Evolutionary conservation across 2,888 invertebrate species (phyloP).

Genomic region (Epinotia brunnichana): DNA sequence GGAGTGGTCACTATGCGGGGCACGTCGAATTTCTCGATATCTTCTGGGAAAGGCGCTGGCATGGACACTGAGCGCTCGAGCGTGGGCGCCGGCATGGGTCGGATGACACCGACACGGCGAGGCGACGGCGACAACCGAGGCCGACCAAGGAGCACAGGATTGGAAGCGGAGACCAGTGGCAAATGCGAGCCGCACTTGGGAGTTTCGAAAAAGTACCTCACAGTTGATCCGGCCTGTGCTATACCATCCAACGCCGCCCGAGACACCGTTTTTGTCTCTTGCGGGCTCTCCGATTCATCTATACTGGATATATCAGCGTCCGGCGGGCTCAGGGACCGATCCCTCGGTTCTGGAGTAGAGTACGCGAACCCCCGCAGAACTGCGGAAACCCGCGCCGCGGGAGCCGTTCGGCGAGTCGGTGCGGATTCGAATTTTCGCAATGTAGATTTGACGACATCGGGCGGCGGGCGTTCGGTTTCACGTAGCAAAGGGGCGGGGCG

Average conservation of each 20-base stretch:
- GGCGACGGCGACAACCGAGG: constrained; percentile 64
- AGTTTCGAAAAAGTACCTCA: constrained; percentile 85
- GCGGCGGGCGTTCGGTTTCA: constrained; percentile 92
- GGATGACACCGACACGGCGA: constrained; percentile 83
- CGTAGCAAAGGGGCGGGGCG: constrained; percentile 86
- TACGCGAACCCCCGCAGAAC: constrained; percentile 70
- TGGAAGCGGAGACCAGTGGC: constrained; percentile 72
- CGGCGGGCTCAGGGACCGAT: constrained; percentile 54
- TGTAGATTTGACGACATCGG: constrained; percentile 94
- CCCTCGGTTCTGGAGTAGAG: constrained; percentile 68
- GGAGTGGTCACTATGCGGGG: constrained; percentile 52
- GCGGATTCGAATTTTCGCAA: constrained; percentile 92
- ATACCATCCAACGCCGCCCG: constrained; percentile 82
- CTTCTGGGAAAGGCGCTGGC: constrained; percentile 46
- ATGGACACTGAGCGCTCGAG: constrained; percentile 48
- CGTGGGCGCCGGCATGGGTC: constrained; percentile 75
- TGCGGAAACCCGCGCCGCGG: constrained; percentile 77
- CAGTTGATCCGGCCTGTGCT: constrained; percentile 86
- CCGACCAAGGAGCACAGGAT: constrained; percentile 69
- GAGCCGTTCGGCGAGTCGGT: constrained; percentile 81
- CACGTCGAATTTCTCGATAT: constrained; percentile 51
- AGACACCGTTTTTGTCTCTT: constrained; percentile 49
- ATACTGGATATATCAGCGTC: constrained; percentile 56
- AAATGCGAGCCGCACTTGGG: constrained; percentile 65
- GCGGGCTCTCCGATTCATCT: constrained; percentile 58